Evolutionary conservation across 1,140 invertebrate species (phyloP).

Genomic region (Drosophila virilis): DNA sequence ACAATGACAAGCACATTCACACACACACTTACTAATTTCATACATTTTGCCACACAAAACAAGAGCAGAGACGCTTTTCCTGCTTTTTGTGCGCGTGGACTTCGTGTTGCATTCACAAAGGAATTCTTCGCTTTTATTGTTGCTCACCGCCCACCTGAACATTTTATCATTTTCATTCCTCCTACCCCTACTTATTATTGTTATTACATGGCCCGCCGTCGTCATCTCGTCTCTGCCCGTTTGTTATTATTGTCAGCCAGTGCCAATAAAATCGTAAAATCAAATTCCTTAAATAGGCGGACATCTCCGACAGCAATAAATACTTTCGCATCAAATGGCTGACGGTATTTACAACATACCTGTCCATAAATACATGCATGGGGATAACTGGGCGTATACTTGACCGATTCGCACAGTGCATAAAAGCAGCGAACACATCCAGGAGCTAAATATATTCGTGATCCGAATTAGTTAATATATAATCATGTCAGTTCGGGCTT

Average conservation of each 20-base stretch:
- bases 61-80: constrained; percentile 15
- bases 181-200: too few species aligned
- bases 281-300: not conserved
- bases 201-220: too few species aligned
- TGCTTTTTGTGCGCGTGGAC: constrained; percentile 15
- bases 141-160: not conserved
- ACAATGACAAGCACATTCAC: constrained; percentile 39
- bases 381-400: too few species aligned
- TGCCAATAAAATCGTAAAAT: constrained; percentile 1
- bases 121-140: constrained; percentile 19
- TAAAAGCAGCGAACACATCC: too few species aligned
- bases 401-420: too few species aligned
- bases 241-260: not conserved
- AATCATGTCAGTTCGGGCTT: too few species aligned
- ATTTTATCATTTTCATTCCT: too few species aligned
- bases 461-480: too few species aligned
- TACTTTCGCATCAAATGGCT: not conserved
- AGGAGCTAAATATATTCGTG: too few species aligned
- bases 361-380: too few species aligned
- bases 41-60: constrained; percentile 63
- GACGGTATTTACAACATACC: too few species aligned
- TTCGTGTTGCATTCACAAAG: constrained; percentile 38
- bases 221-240: too few species aligned
- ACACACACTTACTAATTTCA: constrained; percentile 56
- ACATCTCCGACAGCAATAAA: not conserved